These are phyloP conservation scores for Anguilla japonica DNA, from an alignment of 2,113 vertebrate species.

Conservation along the genomic window DNA sequence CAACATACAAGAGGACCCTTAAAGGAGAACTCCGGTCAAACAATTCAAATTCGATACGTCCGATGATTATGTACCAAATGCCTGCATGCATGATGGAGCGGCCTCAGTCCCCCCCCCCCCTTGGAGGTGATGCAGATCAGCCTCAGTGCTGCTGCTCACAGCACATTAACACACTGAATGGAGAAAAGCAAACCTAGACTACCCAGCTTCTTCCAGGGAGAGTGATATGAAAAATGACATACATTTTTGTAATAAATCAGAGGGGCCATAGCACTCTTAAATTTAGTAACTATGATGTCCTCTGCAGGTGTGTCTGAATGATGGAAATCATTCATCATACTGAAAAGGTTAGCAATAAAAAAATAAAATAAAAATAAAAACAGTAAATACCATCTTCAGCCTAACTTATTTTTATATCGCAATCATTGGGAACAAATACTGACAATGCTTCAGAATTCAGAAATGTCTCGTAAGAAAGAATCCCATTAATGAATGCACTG, in stretches of 20 bases:
- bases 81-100: not conserved
- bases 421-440: too few relatives aligned
- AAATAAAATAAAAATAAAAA: not conserved
- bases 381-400: too few relatives aligned
- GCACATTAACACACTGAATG: too few relatives aligned
- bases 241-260: too few relatives aligned
- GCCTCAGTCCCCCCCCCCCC: too few relatives aligned
- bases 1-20: not conserved
- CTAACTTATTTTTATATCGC: too few relatives aligned
- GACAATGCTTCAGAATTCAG: too few relatives aligned
- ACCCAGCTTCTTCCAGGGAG: not conserved
- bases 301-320: too few relatives aligned
- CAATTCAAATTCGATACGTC: not conserved
- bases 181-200: not conserved
- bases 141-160: not conserved
- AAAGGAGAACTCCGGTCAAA: not conserved
- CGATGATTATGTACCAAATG: not conserved
- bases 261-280: too few relatives aligned
- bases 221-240: not conserved
- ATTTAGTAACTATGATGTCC: too few relatives aligned
- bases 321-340: too few relatives aligned
- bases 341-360: not conserved
- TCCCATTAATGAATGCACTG: not conserved
- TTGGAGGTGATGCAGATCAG: not conserved
- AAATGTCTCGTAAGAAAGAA: too few relatives aligned